These are phyloP conservation scores for Mormyrus proboscirostris DNA, from an alignment of 2,797 vertebrate species.

Conservation along the genomic window DNA sequence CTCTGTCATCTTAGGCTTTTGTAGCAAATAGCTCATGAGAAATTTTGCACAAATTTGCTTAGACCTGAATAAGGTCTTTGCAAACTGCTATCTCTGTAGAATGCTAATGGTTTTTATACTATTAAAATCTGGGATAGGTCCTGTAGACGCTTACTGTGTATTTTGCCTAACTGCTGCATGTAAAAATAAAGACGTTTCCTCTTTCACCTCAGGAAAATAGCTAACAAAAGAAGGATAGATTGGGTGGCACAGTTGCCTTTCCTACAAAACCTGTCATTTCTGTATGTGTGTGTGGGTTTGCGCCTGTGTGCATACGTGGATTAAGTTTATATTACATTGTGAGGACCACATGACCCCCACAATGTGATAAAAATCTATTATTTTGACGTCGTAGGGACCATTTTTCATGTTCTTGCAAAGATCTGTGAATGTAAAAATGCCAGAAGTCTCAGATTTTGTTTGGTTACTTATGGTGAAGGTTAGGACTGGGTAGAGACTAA, in stretches of 20 bases:
- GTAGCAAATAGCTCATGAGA: constrained; percentile 52
- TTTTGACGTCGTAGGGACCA: no score
- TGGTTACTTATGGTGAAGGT: no score
- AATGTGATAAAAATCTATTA: no score
- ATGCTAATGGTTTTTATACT: constrained; percentile 10
- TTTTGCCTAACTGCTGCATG: constrained; percentile 60
- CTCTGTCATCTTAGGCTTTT: constrained; percentile 31
- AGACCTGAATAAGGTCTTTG: constrained; percentile 9
- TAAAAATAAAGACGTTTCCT: constrained; percentile 56
- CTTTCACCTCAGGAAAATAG: constrained; percentile 49
- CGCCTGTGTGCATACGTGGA: no score
- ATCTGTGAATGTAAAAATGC: no score
- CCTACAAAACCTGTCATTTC: not conserved
- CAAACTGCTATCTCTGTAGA: constrained; percentile 46
- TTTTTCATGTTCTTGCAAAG: no score
- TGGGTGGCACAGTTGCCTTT: not conserved
- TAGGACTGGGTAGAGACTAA: no score
- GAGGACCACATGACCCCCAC: no score
- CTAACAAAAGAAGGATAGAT: constrained; percentile 40
- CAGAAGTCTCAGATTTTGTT: no score
- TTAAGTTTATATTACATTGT: no score
- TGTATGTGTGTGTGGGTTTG: not conserved
- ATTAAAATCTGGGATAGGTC: constrained; percentile 19
- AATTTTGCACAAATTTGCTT: constrained; percentile 64
- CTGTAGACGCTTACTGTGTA: constrained; percentile 50